phyloP scores from a whole-genome alignment of 1,140 invertebrate genomes.

The Drosophila ficusphila region DNA sequence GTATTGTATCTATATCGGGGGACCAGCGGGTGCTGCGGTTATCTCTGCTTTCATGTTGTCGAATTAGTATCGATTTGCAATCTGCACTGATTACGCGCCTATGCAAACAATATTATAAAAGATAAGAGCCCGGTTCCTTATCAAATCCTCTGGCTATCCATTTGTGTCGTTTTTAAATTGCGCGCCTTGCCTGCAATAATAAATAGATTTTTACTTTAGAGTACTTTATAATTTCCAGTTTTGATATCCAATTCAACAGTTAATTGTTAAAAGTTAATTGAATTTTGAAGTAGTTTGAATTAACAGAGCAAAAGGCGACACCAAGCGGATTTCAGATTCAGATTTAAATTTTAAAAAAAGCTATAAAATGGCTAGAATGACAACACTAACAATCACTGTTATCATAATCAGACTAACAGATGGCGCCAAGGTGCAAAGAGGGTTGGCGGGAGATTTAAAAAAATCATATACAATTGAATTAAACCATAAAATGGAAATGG shows the following conservation, averaged over 20 bases:
- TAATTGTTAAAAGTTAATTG: too few species aligned
- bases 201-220: too few species aligned
- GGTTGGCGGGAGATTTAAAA: neutral
- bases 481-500: too few species aligned
- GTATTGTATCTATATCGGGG: neutral
- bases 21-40: constrained; percentile 14
- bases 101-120: constrained; percentile 16
- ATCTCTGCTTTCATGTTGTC: constrained; percentile 18
- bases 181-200: neutral
- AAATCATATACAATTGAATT: too few species aligned
- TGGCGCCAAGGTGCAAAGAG: neutral
- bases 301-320: neutral
- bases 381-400: too few species aligned
- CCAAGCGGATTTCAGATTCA: neutral
- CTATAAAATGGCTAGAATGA: too few species aligned
- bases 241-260: too few species aligned
- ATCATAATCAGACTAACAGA: neutral
- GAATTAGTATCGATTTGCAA: constrained; percentile 36
- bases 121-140: constrained; percentile 5
- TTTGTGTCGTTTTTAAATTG: neutral
- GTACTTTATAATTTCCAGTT: too few species aligned
- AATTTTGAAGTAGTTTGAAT: too few species aligned
- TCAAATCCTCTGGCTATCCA: neutral
- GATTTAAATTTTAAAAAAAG: too few species aligned
- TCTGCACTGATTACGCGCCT: constrained; percentile 29